These are phyloP conservation scores for Anguilla obscura DNA, from an alignment of 2,797 vertebrate species.

Conservation along the genomic window DNA sequence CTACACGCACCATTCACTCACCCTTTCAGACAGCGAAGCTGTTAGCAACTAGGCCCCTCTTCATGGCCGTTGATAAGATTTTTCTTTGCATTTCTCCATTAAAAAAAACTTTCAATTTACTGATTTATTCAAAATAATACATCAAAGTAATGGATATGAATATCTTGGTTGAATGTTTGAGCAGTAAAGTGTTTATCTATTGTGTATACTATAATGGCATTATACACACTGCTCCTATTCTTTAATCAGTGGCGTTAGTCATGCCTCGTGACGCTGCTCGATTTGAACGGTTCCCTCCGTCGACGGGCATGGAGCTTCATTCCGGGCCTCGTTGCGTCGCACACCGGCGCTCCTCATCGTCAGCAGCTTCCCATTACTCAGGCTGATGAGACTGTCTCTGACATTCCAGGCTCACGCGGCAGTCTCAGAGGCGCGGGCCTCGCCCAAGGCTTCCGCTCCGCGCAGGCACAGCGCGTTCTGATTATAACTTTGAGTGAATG, in stretches of 20 bases:
- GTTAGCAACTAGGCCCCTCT: background rate
- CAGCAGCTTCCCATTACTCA: conserved; percentile 14
- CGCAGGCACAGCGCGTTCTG: background rate
- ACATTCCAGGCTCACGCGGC: background rate
- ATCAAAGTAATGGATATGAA: background rate
- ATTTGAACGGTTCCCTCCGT: background rate
- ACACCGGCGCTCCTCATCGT: conserved; percentile 16
- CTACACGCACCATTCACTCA: background rate
- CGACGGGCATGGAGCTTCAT: conserved; percentile 18
- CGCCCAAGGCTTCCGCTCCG: background rate
- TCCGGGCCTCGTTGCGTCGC: conserved; percentile 12
- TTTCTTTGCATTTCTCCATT: background rate
- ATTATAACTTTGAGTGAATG: background rate
- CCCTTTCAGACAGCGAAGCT: background rate
- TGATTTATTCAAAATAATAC: conserved; percentile 9
- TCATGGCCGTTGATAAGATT: background rate
- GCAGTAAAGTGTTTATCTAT: background rate
- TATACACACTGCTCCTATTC: conserved; percentile 10
- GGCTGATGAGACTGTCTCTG: conserved; percentile 13
- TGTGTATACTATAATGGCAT: background rate
- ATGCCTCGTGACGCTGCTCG: background rate
- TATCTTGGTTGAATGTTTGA: background rate
- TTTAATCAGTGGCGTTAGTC: background rate
- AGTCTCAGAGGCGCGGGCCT: background rate
- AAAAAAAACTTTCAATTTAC: background rate